Evolutionary conservation across 2,888 invertebrate genomes (phyloP).

Genomic region (Biston betularia): DNA sequence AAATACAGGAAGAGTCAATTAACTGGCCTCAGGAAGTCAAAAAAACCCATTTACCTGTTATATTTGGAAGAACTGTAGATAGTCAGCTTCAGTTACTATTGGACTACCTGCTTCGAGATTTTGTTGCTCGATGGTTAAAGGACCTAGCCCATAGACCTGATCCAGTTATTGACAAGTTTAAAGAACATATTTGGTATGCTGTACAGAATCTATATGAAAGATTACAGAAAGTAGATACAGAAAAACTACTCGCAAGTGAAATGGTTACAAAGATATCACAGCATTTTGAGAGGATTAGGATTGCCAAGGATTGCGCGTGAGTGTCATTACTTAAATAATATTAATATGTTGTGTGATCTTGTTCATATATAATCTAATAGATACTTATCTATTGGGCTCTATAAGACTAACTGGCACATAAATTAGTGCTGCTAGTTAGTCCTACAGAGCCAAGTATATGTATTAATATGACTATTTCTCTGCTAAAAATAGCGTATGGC

Average conservation of each 20-base stretch:
- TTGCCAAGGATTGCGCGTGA: slow-evolving; percentile 91
- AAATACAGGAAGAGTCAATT: slow-evolving; percentile 71
- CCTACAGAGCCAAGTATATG: too few relatives aligned
- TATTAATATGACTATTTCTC: too few relatives aligned
- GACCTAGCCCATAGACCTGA: slow-evolving; percentile 89
- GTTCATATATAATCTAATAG: too few relatives aligned
- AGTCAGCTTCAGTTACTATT: slow-evolving; percentile 93
- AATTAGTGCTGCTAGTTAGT: too few relatives aligned
- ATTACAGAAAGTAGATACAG: slow-evolving; percentile 91
- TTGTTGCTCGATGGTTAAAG: slow-evolving; percentile 91
- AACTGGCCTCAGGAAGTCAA: slow-evolving; percentile 72
- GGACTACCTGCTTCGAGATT: slow-evolving; percentile 92
- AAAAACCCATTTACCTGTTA: slow-evolving; percentile 89
- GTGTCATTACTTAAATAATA: slow-evolving; percentile 59
- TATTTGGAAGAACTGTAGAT: slow-evolving; percentile 94
- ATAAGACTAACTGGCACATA: too few relatives aligned
- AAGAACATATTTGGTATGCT: slow-evolving; percentile 94
- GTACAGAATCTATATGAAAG: slow-evolving; percentile 91
- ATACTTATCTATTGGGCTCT: too few relatives aligned
- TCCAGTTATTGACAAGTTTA: slow-evolving; percentile 87
- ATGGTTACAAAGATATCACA: slow-evolving; percentile 92
- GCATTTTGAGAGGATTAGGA: slow-evolving; percentile 94
- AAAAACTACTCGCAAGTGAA: slow-evolving; percentile 93
- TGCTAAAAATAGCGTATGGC: too few relatives aligned
- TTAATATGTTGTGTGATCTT: too few relatives aligned